These are phyloP conservation scores for Macaria notata DNA, from an alignment of 2,888 invertebrate species.

Conservation along the genomic window DNA sequence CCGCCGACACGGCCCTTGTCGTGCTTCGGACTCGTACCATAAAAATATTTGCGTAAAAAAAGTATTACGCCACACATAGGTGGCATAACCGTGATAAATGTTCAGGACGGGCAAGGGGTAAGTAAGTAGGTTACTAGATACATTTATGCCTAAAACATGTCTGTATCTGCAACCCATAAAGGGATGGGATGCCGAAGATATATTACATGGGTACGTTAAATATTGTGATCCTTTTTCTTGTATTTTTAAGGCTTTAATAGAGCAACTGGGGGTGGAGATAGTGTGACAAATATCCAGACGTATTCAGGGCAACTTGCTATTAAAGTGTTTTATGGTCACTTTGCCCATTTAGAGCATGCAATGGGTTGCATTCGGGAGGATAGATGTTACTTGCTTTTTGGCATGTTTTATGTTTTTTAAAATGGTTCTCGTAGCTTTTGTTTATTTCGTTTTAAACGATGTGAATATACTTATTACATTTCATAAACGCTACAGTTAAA, in stretches of 20 bases:
- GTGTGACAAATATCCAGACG: slow-evolving; percentile 24
- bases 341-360: slow-evolving; percentile 14
- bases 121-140: slow-evolving; percentile 32
- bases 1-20: slow-evolving; percentile 35
- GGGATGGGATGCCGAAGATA: slow-evolving; percentile 26
- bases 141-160: slow-evolving; percentile 34
- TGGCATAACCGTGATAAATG: slow-evolving; percentile 38
- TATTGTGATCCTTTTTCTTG: slow-evolving; percentile 28
- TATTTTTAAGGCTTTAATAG: slow-evolving; percentile 31
- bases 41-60: slow-evolving; percentile 37
- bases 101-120: slow-evolving; percentile 32
- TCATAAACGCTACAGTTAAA: too few species aligned
- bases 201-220: slow-evolving; percentile 31
- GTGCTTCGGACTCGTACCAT: slow-evolving; percentile 30
- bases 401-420: slow-evolving; percentile 5
- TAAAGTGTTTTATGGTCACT: slow-evolving; percentile 22
- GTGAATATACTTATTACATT: too few species aligned
- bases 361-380: slow-evolving; percentile 15
- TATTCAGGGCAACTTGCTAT: slow-evolving; percentile 18
- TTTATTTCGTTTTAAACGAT: too few species aligned
- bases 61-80: slow-evolving; percentile 35
- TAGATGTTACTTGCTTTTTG: slow-evolving; percentile 1
- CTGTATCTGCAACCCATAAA: slow-evolving; percentile 34
- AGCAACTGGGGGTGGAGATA: slow-evolving; percentile 18
- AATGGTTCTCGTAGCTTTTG: neutral